Percentiles rank a stretch among this genome's conserved stretches.
Conservation (phyloP, 2,113 vertebrate genomes). For the Butorides virescens region DNA sequence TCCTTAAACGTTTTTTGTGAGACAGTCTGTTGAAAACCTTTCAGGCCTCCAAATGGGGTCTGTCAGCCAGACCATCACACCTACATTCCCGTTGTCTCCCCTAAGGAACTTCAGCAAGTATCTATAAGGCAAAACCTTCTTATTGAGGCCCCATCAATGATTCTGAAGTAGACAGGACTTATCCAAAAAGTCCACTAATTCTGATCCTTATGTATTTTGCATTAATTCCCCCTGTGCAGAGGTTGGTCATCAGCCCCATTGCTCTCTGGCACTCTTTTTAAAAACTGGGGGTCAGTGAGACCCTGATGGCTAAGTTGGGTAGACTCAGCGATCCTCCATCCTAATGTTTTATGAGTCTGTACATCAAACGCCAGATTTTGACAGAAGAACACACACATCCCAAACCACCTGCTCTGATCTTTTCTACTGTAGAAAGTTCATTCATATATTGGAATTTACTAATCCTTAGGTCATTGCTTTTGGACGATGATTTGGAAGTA, state of each 20-base stretch:
- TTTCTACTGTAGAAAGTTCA: not conserved
- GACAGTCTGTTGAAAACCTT: not conserved
- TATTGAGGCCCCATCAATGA: accelerated
- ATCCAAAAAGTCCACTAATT: not conserved
- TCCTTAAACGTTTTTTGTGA: not conserved
- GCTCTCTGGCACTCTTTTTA: not conserved
- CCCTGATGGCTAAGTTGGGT: not conserved
- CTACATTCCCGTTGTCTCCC: not conserved
- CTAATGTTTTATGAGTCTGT: not conserved
- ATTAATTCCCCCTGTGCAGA: not conserved
- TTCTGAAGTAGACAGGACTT: not conserved
- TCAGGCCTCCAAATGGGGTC: not conserved
- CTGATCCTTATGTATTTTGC: not conserved
- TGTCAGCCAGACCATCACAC: not conserved
- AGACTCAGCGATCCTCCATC: not conserved
- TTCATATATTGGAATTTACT: not conserved
- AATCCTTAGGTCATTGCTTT: not conserved
- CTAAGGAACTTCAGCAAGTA: not conserved
- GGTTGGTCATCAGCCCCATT: not conserved
- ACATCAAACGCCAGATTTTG: not conserved
- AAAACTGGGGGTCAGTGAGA: not conserved
- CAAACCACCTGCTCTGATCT: not conserved
- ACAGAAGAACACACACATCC: not conserved
- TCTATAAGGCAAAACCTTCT: not conserved
- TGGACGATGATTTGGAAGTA: not conserved